A percentile compares a stretch with the other conserved stretches of the same genome.
Conservation (phyloP, 2,113 vertebrate genomes). For the Phocoena sinus region DNA sequence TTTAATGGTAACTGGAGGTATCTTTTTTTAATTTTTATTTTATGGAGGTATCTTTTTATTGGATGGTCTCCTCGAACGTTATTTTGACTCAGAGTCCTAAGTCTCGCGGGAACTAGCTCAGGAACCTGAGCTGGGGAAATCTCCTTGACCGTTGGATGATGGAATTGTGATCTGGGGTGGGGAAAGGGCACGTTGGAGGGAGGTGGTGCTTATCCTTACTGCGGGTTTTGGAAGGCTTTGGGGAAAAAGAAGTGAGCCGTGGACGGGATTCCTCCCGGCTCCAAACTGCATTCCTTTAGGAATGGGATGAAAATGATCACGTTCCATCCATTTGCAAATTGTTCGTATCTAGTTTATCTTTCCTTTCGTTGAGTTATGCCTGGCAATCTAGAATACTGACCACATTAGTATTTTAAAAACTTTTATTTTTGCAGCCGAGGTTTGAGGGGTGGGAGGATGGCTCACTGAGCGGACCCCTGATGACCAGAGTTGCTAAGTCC, state of each 20-base stretch:
- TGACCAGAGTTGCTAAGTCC: not conserved
- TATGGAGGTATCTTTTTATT: slow-evolving; percentile 50
- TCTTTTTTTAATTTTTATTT: slow-evolving; percentile 4
- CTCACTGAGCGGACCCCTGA: not conserved
- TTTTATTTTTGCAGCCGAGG: not conserved
- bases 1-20: slow-evolving; percentile 14
- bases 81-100: slow-evolving; percentile 40
- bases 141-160: not conserved
- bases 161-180: not conserved
- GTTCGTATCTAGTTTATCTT: not conserved
- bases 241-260: not conserved
- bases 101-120: not conserved
- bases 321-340: not conserved
- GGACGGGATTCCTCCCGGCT: not conserved
- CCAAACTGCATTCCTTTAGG: not conserved
- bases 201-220: not conserved
- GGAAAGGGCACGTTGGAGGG: not conserved
- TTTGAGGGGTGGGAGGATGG: not conserved
- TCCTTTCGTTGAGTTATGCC: not conserved
- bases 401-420: not conserved
- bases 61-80: slow-evolving; percentile 44
- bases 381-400: not conserved
- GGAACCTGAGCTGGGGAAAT: not conserved
- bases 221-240: not conserved
- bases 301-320: not conserved